Percentiles rank a stretch among this genome's conserved stretches.
Evolutionary conservation across 2,888 invertebrate species (phyloP).

Genomic region (Pollenia griseotomentosa): DNA sequence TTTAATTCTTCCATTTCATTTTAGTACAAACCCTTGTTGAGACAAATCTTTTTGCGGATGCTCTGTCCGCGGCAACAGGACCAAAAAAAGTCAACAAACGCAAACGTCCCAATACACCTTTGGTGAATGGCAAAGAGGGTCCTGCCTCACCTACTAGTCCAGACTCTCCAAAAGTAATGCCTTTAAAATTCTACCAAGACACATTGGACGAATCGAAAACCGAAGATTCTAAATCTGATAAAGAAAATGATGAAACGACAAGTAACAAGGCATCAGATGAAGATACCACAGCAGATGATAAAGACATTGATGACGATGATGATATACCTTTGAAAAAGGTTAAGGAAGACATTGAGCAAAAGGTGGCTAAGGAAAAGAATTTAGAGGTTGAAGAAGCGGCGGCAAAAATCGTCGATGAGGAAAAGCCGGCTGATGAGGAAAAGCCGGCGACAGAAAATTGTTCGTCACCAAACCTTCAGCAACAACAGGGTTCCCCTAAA

Average conservation of each 20-base stretch:
- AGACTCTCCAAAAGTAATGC: constrained; percentile 84
- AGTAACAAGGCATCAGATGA: constrained; percentile 71
- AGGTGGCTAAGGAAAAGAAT: constrained; percentile 80
- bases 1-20: constrained; percentile 41
- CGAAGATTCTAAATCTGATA: constrained; percentile 77
- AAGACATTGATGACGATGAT: constrained; percentile 81
- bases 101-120: constrained; percentile 89
- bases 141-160: constrained; percentile 86
- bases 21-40: constrained; percentile 92
- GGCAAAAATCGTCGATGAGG: background rate
- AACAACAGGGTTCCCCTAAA: constrained; percentile 30
- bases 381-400: constrained; percentile 51
- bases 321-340: constrained; percentile 83
- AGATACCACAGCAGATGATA: constrained; percentile 54
- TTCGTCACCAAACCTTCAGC: background rate
- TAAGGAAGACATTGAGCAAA: constrained; percentile 83
- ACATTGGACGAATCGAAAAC: constrained; percentile 88
- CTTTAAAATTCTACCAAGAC: constrained; percentile 94
- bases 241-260: constrained; percentile 77
- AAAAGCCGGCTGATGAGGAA: constrained; percentile 52
- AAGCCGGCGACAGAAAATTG: constrained; percentile 53
- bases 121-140: constrained; percentile 86
- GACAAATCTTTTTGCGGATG: constrained; percentile 97
- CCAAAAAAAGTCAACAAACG: constrained; percentile 90
- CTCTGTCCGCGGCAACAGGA: constrained; percentile 91